These are phyloP conservation scores for Trichogramma evanescens DNA, from an alignment of 2,888 invertebrate genomes.

Conservation along the genomic window DNA sequence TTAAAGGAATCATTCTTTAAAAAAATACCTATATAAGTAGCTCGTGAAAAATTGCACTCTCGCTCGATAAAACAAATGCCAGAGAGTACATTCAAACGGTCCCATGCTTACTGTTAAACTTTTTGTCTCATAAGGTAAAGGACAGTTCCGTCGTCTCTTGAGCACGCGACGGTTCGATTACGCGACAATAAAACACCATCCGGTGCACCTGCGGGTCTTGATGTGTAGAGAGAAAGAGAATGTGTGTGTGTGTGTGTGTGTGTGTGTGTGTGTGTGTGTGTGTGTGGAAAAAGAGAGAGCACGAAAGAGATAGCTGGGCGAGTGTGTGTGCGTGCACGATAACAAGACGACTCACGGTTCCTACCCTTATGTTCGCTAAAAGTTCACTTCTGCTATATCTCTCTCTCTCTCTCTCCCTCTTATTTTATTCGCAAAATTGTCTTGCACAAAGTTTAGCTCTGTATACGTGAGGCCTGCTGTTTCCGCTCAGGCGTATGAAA, in stretches of 20 bases:
- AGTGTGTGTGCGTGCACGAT: constrained; percentile 2
- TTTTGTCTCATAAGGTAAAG: constrained; percentile 8
- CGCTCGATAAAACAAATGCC: too few species aligned
- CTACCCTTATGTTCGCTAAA: constrained; percentile 14
- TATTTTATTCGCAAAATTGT: constrained; percentile 17
- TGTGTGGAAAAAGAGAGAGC: too few species aligned
- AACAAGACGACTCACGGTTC: constrained; percentile 12
- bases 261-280: neutral
- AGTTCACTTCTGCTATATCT: neutral
- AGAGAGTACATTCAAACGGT: too few species aligned
- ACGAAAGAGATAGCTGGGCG: too few species aligned
- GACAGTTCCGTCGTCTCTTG: constrained; percentile 37
- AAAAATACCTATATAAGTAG: too few species aligned
- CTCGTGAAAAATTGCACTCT: too few species aligned
- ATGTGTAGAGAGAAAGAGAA: neutral
- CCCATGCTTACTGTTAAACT: too few species aligned
- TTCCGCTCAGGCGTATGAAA: too few species aligned
- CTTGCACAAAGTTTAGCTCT: neutral
- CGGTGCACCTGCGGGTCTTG: constrained; percentile 35
- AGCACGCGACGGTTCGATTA: constrained; percentile 33
- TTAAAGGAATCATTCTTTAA: too few species aligned
- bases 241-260: neutral
- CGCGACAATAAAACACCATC: constrained; percentile 36
- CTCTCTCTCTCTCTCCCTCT: neutral
- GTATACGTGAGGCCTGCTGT: too few species aligned